A percentile compares a stretch with the other conserved stretches of the same genome.
Conservation (phyloP, 2,888 invertebrate species). For the Eugnorisma glareosa region DNA sequence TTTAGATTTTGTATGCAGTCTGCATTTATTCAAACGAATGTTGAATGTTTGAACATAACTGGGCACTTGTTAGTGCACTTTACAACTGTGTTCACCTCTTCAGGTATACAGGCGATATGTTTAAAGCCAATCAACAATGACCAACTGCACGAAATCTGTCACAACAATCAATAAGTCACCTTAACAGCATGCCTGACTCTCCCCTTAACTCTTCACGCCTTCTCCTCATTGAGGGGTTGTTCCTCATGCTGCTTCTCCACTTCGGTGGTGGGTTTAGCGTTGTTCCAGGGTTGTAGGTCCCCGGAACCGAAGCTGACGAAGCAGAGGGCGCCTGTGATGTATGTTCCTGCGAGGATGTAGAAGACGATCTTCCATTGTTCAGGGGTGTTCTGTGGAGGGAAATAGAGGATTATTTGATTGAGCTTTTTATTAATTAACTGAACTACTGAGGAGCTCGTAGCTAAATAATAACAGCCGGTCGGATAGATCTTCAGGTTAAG, state of each 20-base stretch:
- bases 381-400: conserved; percentile 91
- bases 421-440: not conserved
- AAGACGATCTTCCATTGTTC: conserved; percentile 95
- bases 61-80: not conserved
- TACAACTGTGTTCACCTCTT: not conserved
- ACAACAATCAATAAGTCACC: conserved; percentile 4
- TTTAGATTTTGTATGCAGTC: not conserved
- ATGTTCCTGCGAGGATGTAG: conserved; percentile 94
- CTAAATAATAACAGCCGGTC: too few relatives aligned
- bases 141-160: not conserved
- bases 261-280: conserved; percentile 55
- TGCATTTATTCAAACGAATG: not conserved
- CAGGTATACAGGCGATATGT: not conserved
- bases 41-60: not conserved
- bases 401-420: not conserved
- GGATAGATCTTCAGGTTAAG: too few relatives aligned
- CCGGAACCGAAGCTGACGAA: conserved; percentile 93
- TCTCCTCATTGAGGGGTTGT: conserved; percentile 84
- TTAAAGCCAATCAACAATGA: not conserved
- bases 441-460: not conserved
- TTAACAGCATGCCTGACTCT: conserved; percentile 51
- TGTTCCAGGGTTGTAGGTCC: conserved; percentile 90
- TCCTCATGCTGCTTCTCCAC: conserved; percentile 77
- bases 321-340: conserved; percentile 92
- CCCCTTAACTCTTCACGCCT: conserved; percentile 71